phyloP scores from a whole-genome alignment of 1,140 invertebrate genomes.

The Halesus radiatus region DNA sequence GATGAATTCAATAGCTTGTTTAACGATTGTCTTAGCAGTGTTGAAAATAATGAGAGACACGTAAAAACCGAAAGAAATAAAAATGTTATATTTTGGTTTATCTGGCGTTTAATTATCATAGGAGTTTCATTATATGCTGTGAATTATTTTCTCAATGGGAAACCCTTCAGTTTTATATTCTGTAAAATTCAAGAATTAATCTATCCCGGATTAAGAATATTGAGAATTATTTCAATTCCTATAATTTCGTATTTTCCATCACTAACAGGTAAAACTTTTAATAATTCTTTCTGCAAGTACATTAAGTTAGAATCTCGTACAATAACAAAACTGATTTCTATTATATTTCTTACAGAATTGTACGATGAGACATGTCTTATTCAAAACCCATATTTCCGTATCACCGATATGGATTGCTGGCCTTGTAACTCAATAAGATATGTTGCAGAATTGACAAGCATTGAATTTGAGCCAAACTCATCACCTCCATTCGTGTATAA shows the following conservation, averaged over 20 bases:
- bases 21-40: slow-evolving; percentile 66
- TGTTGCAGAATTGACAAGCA: slow-evolving; percentile 65
- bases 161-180: slow-evolving; percentile 70
- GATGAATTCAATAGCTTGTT: slow-evolving; percentile 70
- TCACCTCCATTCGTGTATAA: slow-evolving; percentile 66
- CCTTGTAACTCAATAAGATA: slow-evolving; percentile 78
- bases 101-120: slow-evolving; percentile 46
- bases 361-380: slow-evolving; percentile 86
- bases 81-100: background rate
- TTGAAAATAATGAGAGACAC: slow-evolving; percentile 60
- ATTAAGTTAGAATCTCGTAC: background rate
- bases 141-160: slow-evolving; percentile 65
- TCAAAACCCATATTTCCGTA: slow-evolving; percentile 81
- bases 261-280: slow-evolving; percentile 71
- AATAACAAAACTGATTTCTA: background rate
- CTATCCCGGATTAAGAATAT: slow-evolving; percentile 75
- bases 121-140: slow-evolving; percentile 37
- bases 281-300: background rate
- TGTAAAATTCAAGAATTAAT: slow-evolving; percentile 79
- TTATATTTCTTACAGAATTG: slow-evolving; percentile 71
- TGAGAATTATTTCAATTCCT: slow-evolving; percentile 75
- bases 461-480: slow-evolving; percentile 64
- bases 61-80: background rate
- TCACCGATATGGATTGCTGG: slow-evolving; percentile 82
- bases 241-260: slow-evolving; percentile 74